Conservation (phyloP, 2,113 vertebrate genomes). For the Sinocyclocheilus grahami region DNA sequence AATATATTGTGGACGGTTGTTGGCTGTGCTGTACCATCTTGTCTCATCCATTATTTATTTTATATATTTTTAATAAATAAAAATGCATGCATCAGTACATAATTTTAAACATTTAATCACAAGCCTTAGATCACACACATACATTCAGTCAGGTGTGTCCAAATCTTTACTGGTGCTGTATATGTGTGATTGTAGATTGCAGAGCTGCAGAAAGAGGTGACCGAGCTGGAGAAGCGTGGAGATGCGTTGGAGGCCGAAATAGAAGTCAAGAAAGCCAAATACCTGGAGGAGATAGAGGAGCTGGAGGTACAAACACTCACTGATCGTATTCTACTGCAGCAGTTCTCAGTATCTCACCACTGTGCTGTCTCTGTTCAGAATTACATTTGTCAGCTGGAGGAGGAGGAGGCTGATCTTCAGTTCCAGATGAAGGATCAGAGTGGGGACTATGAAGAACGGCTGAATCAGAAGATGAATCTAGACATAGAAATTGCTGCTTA, state of each 20-base stretch:
- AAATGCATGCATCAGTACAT: too few relatives aligned
- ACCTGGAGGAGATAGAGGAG: slow-evolving; percentile 68
- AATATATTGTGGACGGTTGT: too few relatives aligned
- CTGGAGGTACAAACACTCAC: slow-evolving; percentile 66
- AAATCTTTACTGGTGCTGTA: neutral
- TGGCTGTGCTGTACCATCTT: too few relatives aligned
- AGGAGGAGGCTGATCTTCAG: slow-evolving; percentile 63
- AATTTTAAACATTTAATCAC: too few relatives aligned
- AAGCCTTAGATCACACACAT: too few relatives aligned
- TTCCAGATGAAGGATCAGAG: slow-evolving; percentile 71
- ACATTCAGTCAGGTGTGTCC: neutral
- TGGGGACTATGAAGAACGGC: slow-evolving; percentile 69
- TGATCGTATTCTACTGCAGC: neutral
- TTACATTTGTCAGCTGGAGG: slow-evolving; percentile 60
- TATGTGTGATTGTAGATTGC: slow-evolving; percentile 61
- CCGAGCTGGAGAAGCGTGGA: slow-evolving; percentile 62
- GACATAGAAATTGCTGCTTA: slow-evolving; percentile 76
- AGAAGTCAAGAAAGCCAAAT: slow-evolving; percentile 59
- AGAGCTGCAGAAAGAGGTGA: slow-evolving; percentile 68
- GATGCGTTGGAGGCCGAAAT: slow-evolving; percentile 70
- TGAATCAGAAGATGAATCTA: slow-evolving; percentile 75
- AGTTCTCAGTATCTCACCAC: slow-evolving; percentile 16
- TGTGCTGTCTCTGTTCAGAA: slow-evolving; percentile 40
- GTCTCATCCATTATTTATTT: too few relatives aligned
- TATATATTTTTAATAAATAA: too few relatives aligned